These are phyloP conservation scores for Panagrolaimus sp. DNA, from an alignment of 1,140 invertebrate genomes.

Conservation along the genomic window DNA sequence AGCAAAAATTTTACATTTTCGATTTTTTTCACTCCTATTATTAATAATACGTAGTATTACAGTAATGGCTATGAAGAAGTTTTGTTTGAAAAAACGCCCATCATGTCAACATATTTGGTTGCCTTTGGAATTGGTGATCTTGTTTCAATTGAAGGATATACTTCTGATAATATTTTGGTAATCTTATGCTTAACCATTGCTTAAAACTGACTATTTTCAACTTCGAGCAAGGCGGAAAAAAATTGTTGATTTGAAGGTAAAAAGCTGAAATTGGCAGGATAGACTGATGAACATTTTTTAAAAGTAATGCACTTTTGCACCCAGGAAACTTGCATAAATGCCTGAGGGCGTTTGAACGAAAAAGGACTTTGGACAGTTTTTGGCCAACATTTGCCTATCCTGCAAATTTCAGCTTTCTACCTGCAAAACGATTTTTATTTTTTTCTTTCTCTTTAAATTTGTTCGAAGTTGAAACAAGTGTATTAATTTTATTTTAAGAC, in stretches of 20 bases:
- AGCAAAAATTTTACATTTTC: conserved; percentile 38
- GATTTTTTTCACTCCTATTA: conserved; percentile 61
- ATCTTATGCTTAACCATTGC: conserved; percentile 57
- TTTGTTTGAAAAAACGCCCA: background rate
- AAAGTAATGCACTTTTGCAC: too few species aligned
- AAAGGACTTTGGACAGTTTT: too few species aligned
- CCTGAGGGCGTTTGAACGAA: too few species aligned
- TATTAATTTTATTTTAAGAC: background rate
- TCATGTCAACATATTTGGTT: conserved; percentile 13
- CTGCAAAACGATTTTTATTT: too few species aligned
- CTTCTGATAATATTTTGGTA: conserved; percentile 1
- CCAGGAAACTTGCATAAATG: too few species aligned
- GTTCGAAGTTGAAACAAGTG: too few species aligned
- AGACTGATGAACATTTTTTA: too few species aligned
- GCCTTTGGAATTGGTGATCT: conserved; percentile 11
- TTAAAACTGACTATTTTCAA: conserved; percentile 30
- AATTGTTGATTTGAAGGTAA: background rate
- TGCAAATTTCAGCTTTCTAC: too few species aligned
- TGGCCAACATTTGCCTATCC: too few species aligned
- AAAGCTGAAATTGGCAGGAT: too few species aligned
- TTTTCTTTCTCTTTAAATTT: too few species aligned
- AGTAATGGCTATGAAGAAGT: conserved; percentile 5
- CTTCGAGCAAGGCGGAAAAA: too few species aligned
- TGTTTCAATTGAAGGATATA: background rate
- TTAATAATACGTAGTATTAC: conserved; percentile 48